These are phyloP conservation scores for Sula dactylatra DNA, from an alignment of 2,113 vertebrate species.

Conservation along the genomic window DNA sequence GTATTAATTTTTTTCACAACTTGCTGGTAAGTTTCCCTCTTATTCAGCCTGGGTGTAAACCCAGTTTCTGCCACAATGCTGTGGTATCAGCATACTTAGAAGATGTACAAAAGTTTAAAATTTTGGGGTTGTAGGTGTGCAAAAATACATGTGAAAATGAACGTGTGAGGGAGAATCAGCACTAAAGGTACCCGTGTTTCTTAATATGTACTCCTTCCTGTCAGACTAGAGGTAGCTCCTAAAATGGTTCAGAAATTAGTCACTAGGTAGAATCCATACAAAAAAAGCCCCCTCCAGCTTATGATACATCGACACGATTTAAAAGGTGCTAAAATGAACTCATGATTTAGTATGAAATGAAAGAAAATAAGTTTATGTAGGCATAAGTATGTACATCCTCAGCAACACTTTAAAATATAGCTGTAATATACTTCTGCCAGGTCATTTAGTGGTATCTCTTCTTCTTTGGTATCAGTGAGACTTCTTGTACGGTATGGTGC, in stretches of 20 bases:
- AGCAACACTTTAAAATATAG: not conserved
- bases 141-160: not conserved
- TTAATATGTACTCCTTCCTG: not conserved
- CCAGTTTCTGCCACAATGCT: accelerated
- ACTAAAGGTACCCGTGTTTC: not conserved
- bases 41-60: not conserved
- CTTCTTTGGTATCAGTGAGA: not conserved
- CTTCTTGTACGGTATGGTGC: not conserved
- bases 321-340: not conserved
- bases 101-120: not conserved
- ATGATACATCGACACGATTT: not conserved
- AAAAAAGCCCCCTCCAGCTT: not conserved
- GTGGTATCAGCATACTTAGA: accelerated
- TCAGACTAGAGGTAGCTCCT: not conserved
- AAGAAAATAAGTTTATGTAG: not conserved
- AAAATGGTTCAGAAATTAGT: not conserved
- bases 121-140: not conserved
- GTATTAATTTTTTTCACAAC: not conserved
- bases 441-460: not conserved
- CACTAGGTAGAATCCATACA: not conserved
- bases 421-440: not conserved
- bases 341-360: not conserved
- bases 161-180: not conserved
- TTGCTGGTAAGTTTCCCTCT: not conserved
- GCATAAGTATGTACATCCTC: not conserved